A percentile compares a stretch with the other conserved stretches of the same genome.
These are phyloP conservation scores for Opisthograptis luteolata DNA, from an alignment of 2,888 invertebrate genomes.

Conservation along the genomic window DNA sequence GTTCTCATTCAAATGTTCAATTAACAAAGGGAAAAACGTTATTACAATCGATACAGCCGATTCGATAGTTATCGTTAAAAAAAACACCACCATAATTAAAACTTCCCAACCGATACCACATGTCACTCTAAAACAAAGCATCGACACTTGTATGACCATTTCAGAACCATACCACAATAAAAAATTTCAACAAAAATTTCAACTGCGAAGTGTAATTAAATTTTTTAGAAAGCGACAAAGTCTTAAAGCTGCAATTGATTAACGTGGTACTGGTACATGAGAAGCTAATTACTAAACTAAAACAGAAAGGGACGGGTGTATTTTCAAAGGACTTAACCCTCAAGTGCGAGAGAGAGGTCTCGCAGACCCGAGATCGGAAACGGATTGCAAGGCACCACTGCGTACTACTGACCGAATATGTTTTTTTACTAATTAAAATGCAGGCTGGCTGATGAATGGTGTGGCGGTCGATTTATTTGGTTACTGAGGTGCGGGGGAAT, in stretches of 20 bases:
- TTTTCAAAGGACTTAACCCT: background rate
- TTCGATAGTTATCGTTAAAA: conserved; percentile 64
- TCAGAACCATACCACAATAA: conserved; percentile 9
- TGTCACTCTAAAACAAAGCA: conserved; percentile 79
- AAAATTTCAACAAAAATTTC: background rate
- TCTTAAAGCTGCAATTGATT: conserved; percentile 1
- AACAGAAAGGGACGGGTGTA: conserved; percentile 48
- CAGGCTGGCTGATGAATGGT: conserved; percentile 71
- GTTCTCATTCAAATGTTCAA: background rate
- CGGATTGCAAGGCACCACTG: conserved; percentile 79
- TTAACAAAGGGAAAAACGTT: conserved; percentile 36
- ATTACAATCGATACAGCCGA: conserved; percentile 44
- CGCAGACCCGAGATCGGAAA: conserved; percentile 68
- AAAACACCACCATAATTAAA: conserved; percentile 68
- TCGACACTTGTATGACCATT: conserved; percentile 37
- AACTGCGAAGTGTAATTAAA: background rate
- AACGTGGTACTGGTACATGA: conserved; percentile 57
- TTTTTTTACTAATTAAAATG: conserved; percentile 80
- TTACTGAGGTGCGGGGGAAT: conserved; percentile 50
- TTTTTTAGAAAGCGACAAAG: conserved; percentile 9
- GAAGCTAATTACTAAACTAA: conserved; percentile 74
- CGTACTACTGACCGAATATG: conserved; percentile 71
- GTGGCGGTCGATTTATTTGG: conserved; percentile 69
- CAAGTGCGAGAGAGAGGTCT: conserved; percentile 48
- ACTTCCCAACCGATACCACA: conserved; percentile 71